These are phyloP conservation scores for Atta colombica DNA, from an alignment of 1,140 invertebrate species.

Conservation along the genomic window DNA sequence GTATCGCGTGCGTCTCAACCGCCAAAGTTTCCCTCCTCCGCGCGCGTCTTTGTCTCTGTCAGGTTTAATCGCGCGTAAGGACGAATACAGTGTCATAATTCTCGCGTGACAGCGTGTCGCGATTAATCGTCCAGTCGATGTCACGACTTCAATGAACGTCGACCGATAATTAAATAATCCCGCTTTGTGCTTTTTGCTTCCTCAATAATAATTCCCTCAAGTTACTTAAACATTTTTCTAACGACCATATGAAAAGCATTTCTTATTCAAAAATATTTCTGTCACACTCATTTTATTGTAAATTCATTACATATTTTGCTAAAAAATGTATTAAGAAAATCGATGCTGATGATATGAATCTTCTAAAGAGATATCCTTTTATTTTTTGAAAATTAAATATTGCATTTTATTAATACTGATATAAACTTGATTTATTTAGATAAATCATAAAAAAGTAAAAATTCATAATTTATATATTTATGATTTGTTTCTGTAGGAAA, in stretches of 20 bases:
- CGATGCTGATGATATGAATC: too few species aligned
- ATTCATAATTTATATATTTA: too few species aligned
- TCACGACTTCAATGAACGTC: constrained; percentile 42
- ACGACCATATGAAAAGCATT: not conserved
- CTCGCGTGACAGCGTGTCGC: constrained; percentile 37
- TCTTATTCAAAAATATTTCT: not conserved
- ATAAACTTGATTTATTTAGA: too few species aligned
- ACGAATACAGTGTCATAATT: constrained; percentile 62
- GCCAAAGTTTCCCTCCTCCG: not conserved
- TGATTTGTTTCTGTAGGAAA: too few species aligned
- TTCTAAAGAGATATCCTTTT: too few species aligned
- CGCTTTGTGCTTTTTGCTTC: not conserved
- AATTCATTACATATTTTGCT: not conserved
- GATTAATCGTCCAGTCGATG: constrained; percentile 47
- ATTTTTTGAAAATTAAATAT: too few species aligned
- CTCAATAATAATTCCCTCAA: not conserved
- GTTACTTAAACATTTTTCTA: not conserved
- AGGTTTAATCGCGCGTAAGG: constrained; percentile 58
- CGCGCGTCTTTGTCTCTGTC: constrained; percentile 55
- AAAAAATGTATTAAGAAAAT: not conserved
- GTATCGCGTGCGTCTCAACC: constrained; percentile 52
- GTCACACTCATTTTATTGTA: not conserved
- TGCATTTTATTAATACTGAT: too few species aligned
- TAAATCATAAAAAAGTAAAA: too few species aligned
- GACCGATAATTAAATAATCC: constrained; percentile 37